Evolutionary conservation across 2,888 invertebrate species (phyloP).

Genomic region (Baccha elongata): DNA sequence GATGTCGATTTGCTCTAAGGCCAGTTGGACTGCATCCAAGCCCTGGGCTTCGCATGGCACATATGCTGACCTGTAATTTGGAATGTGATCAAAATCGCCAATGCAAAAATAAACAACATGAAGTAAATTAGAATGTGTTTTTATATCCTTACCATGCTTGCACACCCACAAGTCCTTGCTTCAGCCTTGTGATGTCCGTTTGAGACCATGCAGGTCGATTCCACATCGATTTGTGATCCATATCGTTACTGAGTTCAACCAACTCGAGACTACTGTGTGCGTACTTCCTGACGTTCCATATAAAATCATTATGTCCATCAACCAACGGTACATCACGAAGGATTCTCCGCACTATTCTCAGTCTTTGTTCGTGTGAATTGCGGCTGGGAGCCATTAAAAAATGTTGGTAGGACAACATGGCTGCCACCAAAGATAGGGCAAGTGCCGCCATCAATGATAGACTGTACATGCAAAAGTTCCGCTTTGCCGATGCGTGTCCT

Average conservation of each 20-base stretch:
- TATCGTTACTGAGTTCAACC: constrained; percentile 80
- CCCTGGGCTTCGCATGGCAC: constrained; percentile 93
- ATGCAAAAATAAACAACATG: constrained; percentile 62
- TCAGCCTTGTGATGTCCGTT: constrained; percentile 93
- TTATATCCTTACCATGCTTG: constrained; percentile 89
- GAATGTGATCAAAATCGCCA: constrained; percentile 75
- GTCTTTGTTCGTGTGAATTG: constrained; percentile 82
- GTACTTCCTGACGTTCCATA: constrained; percentile 95
- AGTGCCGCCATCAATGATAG: constrained; percentile 80
- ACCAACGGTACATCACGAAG: constrained; percentile 81
- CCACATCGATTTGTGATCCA: constrained; percentile 88
- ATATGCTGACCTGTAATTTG: constrained; percentile 86
- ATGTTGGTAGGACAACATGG: constrained; percentile 81
- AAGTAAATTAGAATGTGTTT: constrained; percentile 70
- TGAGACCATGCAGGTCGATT: constrained; percentile 94
- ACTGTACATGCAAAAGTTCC: constrained; percentile 79
- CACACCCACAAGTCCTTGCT: constrained; percentile 92
- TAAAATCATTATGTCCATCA: constrained; percentile 92
- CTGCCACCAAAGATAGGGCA: constrained; percentile 79
- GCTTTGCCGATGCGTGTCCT: constrained; percentile 74
- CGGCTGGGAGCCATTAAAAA: constrained; percentile 81
- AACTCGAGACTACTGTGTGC: constrained; percentile 89
- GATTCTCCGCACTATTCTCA: constrained; percentile 81
- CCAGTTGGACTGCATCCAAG: constrained; percentile 92
- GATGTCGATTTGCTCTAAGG: constrained; percentile 93